Evolutionary conservation across 2,797 vertebrate genomes (phyloP), one percentile per base, ranked within the genome.

Genomic region (Liparis tanakae): DNA sequence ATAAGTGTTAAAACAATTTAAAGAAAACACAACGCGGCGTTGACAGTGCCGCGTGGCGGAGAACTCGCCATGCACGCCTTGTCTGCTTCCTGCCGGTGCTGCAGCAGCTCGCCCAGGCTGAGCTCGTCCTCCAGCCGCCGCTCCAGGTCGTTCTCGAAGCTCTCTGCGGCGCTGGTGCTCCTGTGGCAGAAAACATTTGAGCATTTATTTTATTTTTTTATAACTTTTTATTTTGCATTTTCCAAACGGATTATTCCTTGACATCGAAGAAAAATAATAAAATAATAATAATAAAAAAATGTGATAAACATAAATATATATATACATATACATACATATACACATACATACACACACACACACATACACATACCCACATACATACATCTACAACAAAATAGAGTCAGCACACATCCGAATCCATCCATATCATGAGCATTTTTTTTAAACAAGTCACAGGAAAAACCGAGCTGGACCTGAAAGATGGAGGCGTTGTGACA

Each of bases 111-210:
- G 62, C 97, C 97, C 93, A 97, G 93, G 73, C 95, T 95, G 78
- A 98, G 94, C 78, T 98, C 96, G 0, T 95, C 95, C 86, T 99
- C 96, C 85, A 99, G 94, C 88, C 97, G 97, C 82, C 89, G 94
- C 54, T 98, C 97, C 41, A 97, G 95, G 75, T 96, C 96, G 1
- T 95, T 96, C 87, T 97, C 96, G 3, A 96, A 99, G 76, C 92
- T 92, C 77, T 97, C 96, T 69, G 93, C 92, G 48, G 95, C 91
- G 70, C 94, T 94, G 78, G 92, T 76, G 68, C 92, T 92, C 82
- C 97, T 97, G 63, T 56, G 60, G 78, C 72, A 84, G 70, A 48
- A 25, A 91, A 63, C 53, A 58, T 30, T 30, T 30, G 25, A 36
- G 10, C 39, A 7, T 18, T 59, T n/a, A n/a, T n/a, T n/a, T n/a